A percentile compares a stretch with the other conserved stretches of the same genome.
These are phyloP conservation scores for Hypolimnas misippus DNA, from an alignment of 2,888 invertebrate genomes.

Conservation along the genomic window DNA sequence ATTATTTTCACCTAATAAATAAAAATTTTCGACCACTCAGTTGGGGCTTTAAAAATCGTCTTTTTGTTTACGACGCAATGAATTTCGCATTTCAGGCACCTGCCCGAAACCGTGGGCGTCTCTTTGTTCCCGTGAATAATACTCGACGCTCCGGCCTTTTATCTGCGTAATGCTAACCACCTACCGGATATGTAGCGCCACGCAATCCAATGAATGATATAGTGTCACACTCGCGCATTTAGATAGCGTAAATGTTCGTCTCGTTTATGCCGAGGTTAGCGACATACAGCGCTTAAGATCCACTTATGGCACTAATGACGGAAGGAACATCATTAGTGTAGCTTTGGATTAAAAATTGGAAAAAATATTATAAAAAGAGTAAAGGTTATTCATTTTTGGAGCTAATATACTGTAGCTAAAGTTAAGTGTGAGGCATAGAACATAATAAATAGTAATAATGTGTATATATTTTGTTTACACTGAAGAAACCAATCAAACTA, in stretches of 20 bases:
- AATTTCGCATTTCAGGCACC: constrained; percentile 28
- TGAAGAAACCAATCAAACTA: no score
- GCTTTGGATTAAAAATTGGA: background rate
- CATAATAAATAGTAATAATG: no score
- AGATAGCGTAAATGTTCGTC: background rate
- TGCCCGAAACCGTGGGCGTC: constrained; percentile 17
- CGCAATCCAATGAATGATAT: constrained; percentile 8
- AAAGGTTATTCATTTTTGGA: no score
- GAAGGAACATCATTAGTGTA: background rate
- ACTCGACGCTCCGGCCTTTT: constrained; percentile 18
- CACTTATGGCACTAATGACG: background rate
- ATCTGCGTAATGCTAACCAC: constrained; percentile 19
- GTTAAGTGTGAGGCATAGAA: no score
- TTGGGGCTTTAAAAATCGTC: constrained; percentile 15
- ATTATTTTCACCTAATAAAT: constrained; percentile 10
- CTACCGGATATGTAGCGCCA: constrained; percentile 13
- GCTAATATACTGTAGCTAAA: no score
- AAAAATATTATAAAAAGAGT: no score
- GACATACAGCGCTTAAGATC: background rate
- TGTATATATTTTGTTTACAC: no score
- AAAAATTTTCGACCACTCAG: constrained; percentile 9
- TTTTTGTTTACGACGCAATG: constrained; percentile 24
- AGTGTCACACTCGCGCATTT: constrained; percentile 2
- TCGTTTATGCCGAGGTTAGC: background rate
- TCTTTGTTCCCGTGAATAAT: constrained; percentile 26